These are phyloP conservation scores for Neopelma chrysocephalum DNA, from an alignment of 2,797 vertebrate species.

Conservation along the genomic window DNA sequence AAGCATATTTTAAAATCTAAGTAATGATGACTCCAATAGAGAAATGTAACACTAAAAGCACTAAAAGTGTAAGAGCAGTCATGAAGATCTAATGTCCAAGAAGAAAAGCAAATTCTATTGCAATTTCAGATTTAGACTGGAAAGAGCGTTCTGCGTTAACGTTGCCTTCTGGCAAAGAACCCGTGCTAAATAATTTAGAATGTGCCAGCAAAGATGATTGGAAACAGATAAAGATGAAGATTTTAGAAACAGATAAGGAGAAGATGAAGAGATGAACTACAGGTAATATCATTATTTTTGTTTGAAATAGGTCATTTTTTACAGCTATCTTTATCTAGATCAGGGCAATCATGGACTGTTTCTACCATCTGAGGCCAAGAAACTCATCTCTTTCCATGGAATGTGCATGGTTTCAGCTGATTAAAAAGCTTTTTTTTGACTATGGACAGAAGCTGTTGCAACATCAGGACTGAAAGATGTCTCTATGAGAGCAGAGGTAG, in stretches of 20 bases:
- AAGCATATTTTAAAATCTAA: background rate
- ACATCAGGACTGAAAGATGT: background rate
- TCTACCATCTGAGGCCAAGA: background rate
- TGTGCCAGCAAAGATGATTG: background rate
- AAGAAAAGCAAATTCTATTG: background rate
- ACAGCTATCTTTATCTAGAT: background rate
- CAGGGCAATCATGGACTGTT: background rate
- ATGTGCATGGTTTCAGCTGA: background rate
- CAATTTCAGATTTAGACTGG: background rate
- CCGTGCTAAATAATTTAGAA: background rate
- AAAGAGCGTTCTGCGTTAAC: background rate
- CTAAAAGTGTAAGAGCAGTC: background rate
- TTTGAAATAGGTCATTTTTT: background rate
- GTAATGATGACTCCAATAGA: background rate
- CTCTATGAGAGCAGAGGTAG: background rate
- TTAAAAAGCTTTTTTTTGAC: background rate
- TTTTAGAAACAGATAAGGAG: background rate
- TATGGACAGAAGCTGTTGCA: background rate
- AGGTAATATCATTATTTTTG: background rate
- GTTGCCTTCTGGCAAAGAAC: background rate
- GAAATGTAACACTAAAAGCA: background rate
- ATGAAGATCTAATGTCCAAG: background rate
- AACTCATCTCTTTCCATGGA: background rate
- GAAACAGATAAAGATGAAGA: background rate
- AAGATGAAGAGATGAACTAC: background rate